phyloP scores from a whole-genome alignment of 2,113 vertebrate genomes.

The Tragelaphus scriptus region DNA sequence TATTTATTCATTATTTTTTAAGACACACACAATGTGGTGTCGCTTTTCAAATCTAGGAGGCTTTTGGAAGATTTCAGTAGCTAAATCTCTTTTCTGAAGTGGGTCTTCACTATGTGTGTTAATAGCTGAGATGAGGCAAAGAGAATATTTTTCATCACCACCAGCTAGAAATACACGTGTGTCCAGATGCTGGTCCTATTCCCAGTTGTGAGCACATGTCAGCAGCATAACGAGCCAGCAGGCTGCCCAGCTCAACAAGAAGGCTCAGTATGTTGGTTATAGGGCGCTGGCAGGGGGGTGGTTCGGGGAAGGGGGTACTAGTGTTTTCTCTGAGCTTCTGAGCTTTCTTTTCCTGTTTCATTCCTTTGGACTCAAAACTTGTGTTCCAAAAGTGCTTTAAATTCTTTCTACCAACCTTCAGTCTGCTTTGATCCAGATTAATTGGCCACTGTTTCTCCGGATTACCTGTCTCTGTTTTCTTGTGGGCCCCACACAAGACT shows the following conservation, averaged over 20 bases:
- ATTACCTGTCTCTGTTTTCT: not conserved
- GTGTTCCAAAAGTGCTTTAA: not conserved
- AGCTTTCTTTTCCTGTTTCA: not conserved
- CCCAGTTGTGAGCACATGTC: not conserved
- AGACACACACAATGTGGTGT: not conserved
- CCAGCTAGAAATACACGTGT: not conserved
- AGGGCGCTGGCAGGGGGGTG: accelerated
- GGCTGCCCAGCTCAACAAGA: not conserved
- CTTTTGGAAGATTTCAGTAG: not conserved
- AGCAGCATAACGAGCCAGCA: not conserved
- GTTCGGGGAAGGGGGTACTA: accelerated
- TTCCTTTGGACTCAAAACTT: not conserved
- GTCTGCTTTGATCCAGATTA: not conserved
- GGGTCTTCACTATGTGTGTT: not conserved
- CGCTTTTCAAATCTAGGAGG: not conserved
- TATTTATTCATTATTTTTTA: not conserved
- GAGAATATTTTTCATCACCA: not conserved
- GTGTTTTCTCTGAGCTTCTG: not conserved
- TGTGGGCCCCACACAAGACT: not conserved
- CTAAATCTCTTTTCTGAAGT: not conserved
- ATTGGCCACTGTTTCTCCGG: not conserved
- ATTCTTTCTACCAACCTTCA: not conserved
- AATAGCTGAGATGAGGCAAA: not conserved
- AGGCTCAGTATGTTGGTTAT: not conserved
- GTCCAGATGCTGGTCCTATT: not conserved